Evolutionary conservation across 2,888 invertebrate species (phyloP).

Genomic region (Stenoptilia bipunctidactyla): DNA sequence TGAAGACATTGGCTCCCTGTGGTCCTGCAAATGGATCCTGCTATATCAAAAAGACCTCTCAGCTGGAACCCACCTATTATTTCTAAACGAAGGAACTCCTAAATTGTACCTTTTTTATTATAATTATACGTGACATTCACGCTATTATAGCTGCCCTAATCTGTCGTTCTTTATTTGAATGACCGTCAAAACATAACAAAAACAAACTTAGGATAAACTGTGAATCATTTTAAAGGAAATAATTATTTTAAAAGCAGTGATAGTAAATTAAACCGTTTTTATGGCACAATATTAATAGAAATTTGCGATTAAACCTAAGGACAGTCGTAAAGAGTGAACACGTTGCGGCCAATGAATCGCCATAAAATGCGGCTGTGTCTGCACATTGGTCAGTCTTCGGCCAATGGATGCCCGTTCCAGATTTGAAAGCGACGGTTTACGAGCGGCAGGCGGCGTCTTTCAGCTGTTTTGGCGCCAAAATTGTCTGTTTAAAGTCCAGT

Average conservation of each 20-base stretch:
- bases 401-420: constrained; percentile 52
- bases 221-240: constrained; percentile 57
- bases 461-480: constrained; percentile 67
- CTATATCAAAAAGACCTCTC: constrained; percentile 37
- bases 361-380: constrained; percentile 53
- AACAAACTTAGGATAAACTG: not conserved
- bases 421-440: constrained; percentile 68
- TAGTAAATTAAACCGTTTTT: constrained; percentile 59
- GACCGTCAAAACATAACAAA: not conserved
- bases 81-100: constrained; percentile 24
- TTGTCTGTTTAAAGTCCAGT: constrained; percentile 42
- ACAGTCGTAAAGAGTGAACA: constrained; percentile 62
- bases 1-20: constrained; percentile 57
- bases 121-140: constrained; percentile 21
- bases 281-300: constrained; percentile 69
- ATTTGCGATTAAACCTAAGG: constrained; percentile 64
- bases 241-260: constrained; percentile 55
- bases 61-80: constrained; percentile 38
- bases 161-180: not conserved
- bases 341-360: constrained; percentile 49
- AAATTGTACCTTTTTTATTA: constrained; percentile 4
- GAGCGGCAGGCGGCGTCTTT: constrained; percentile 56
- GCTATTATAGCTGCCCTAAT: not conserved
- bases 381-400: constrained; percentile 48
- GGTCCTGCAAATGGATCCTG: constrained; percentile 28